These are phyloP conservation scores for Epinotia brunnichana DNA, from an alignment of 2,888 invertebrate genomes.

Conservation along the genomic window DNA sequence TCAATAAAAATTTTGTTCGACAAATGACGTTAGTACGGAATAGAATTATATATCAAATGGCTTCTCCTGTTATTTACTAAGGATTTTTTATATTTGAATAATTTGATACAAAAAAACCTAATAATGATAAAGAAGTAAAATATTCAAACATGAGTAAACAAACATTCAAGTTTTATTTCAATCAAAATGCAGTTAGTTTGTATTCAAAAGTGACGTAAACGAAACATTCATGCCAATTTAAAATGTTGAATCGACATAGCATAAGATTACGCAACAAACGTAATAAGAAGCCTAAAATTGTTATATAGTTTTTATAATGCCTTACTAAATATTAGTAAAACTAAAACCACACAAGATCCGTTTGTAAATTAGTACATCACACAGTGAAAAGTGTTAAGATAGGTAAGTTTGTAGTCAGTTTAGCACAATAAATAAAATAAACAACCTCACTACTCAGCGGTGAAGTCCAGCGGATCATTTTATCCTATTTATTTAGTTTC, in stretches of 20 bases:
- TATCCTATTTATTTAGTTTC: not conserved
- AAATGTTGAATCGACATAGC: not conserved
- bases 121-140: not conserved
- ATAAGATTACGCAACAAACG: not conserved
- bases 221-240: not conserved
- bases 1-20: not conserved
- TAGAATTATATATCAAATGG: not conserved
- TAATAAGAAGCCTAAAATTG: not conserved
- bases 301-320: not conserved
- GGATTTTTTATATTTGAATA: no score
- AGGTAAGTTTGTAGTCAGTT: not conserved
- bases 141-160: not conserved
- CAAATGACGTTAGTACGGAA: not conserved
- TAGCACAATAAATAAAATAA: not conserved
- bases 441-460: constrained; percentile 37
- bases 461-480: constrained; percentile 37
- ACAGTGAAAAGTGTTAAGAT: not conserved
- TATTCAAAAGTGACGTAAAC: not conserved
- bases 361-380: constrained; percentile 18
- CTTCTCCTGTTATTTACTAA: no score
- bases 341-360: not conserved
- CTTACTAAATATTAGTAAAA: constrained; percentile 16
- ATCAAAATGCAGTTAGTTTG: no score
- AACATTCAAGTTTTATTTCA: not conserved
- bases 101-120: no score